Conservation (phyloP, 2,888 invertebrate genomes). For the Scaptomyza cyrtandrae region DNA sequence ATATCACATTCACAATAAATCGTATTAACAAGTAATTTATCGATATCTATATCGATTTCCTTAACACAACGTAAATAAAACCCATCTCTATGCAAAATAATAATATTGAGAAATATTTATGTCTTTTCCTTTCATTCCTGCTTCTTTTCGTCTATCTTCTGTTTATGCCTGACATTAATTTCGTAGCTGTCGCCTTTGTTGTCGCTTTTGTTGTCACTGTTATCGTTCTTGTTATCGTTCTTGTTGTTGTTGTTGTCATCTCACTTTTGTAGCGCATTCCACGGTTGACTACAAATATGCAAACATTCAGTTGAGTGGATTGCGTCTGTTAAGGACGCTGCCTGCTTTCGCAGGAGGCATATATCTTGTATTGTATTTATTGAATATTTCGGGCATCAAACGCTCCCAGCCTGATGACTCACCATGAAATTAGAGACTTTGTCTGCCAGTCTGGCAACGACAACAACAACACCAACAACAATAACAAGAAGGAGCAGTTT, state of each 20-base stretch:
- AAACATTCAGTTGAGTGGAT: slow-evolving; percentile 62
- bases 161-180: slow-evolving; percentile 14
- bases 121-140: background rate
- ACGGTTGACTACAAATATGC: slow-evolving; percentile 72
- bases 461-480: slow-evolving; percentile 5
- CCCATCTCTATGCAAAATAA: slow-evolving; percentile 7
- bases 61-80: no score
- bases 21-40: background rate
- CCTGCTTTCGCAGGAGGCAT: slow-evolving; percentile 10
- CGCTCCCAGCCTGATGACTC: slow-evolving; percentile 61
- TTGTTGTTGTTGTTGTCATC: slow-evolving; percentile 14
- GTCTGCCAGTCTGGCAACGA: background rate
- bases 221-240: slow-evolving; percentile 12
- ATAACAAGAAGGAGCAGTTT: background rate
- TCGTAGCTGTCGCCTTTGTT: slow-evolving; percentile 8
- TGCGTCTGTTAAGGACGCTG: background rate
- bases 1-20: no score
- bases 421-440: slow-evolving; percentile 47
- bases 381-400: slow-evolving; percentile 77
- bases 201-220: background rate
- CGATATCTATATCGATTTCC: background rate
- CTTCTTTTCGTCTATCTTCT: background rate
- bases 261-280: slow-evolving; percentile 67
- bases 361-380: slow-evolving; percentile 79
- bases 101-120: slow-evolving; percentile 9